A percentile compares a stretch with the other conserved stretches of the same genome.
Evolutionary conservation across 2,888 invertebrate genomes (phyloP).

Genomic region (Andrena camellia): DNA sequence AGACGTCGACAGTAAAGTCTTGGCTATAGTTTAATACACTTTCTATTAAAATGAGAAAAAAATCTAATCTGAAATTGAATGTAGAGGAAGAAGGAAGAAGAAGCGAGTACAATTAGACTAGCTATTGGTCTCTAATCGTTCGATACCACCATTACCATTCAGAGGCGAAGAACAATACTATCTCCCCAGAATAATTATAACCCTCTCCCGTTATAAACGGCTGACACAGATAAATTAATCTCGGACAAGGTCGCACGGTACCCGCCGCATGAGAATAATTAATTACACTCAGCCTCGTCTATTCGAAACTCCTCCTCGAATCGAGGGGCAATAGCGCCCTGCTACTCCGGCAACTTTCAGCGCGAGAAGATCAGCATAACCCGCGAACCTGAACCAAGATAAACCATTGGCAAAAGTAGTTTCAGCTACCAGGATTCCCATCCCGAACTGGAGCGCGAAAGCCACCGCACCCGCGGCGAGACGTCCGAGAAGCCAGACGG

Average conservation of each 20-base stretch:
- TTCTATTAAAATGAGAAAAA: too few relatives aligned
- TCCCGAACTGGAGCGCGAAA: not conserved
- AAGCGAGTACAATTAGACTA: too few relatives aligned
- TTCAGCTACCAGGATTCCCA: not conserved
- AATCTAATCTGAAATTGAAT: too few relatives aligned
- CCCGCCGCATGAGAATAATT: conserved; percentile 30
- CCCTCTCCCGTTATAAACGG: conserved; percentile 39
- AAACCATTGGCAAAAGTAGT: not conserved
- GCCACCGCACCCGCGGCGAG: not conserved
- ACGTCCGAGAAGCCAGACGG: not conserved
- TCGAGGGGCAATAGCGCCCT: not conserved
- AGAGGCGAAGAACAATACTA: not conserved
- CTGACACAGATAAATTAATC: conserved; percentile 41
- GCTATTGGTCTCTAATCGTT: not conserved
- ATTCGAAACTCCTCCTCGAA: not conserved
- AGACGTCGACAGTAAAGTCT: too few relatives aligned
- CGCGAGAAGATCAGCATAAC: too few relatives aligned
- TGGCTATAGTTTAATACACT: too few relatives aligned
- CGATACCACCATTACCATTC: not conserved
- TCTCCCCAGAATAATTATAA: conserved; percentile 15
- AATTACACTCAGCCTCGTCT: conserved; percentile 28
- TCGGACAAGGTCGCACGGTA: conserved; percentile 33
- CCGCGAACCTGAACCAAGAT: not conserved
- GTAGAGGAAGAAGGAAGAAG: too few relatives aligned
- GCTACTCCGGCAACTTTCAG: not conserved